Base-by-base conservation (phyloP, 2,888 invertebrate genomes). In the Campoplex capitator region DNA sequence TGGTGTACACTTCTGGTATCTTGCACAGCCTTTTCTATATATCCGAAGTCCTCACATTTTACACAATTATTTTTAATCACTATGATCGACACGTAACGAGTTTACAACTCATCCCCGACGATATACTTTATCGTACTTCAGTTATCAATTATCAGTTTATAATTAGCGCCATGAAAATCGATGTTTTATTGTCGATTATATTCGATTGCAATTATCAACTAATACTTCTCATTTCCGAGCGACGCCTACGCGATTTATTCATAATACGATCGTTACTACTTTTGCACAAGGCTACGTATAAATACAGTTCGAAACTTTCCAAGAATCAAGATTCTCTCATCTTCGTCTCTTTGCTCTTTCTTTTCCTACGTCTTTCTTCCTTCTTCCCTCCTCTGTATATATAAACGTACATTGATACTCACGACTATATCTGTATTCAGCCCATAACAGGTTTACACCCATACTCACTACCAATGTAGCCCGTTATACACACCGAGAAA, bases 401-500 rank as follows among this genome's bases (percentile, higher is more conserved):
- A 58, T 28, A 3, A n/a, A 3, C 38, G 23, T 23, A 58, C 23
- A 23, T 79, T 9, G 42, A 78, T n/a, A n/a, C 65, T 68, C 23
- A 9, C 23, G 16, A n/a, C 70, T 54, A 70, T 74, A 58, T 77
- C 68, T 74, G 51, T 74, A 58, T 77, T 45, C 68, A 54, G 45
- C 28, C 82, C 74, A 71, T 84, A 84, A 87, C 87, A 84, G 87
- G 87, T 87, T 87, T 87, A 7, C 58, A 87, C 79, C 56, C 70
- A 87, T 67, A 70, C 84, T 82, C 77, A 71, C 74, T 56, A 45
- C 71, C 45, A n/a, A 18, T 16, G 79, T 79, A 84, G 65, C 67
- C 81, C 78, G 82, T 84, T 83, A 65, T 86, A 65, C 78, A 62
- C 62, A 71, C 62, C 32, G 54, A 51, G 16, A 38, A 54, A 62